phyloP scores from a whole-genome alignment of 2,888 invertebrate species.

The Drosophila limbata region DNA sequence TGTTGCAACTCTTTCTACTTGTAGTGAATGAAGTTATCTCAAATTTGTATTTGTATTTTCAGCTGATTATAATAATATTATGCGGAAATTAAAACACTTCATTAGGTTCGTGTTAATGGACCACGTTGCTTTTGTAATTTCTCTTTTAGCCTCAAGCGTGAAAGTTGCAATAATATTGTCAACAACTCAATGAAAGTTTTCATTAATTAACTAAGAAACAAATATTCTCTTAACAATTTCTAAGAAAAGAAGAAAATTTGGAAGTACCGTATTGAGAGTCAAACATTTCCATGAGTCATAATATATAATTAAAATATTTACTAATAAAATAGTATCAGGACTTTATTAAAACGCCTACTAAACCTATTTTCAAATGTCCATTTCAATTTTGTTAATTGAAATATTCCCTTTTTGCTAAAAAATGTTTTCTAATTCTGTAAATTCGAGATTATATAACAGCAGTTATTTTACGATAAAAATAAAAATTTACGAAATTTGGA shows the following conservation, averaged over 20 bases:
- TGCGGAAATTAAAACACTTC: slow-evolving; percentile 70
- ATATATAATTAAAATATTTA: no score
- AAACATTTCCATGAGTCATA: no score
- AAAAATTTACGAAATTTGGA: no score
- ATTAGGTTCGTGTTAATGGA: slow-evolving; percentile 69
- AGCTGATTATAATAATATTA: slow-evolving; percentile 59
- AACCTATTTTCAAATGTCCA: background rate
- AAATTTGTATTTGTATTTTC: slow-evolving; percentile 43
- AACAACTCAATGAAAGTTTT: slow-evolving; percentile 19
- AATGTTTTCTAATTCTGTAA: no score
- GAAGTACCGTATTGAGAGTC: no score
- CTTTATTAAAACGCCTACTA: no score
- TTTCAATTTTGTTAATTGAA: background rate
- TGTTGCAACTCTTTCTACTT: background rate
- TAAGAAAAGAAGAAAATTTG: no score
- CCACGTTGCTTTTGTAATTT: slow-evolving; percentile 15
- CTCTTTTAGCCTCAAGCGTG: slow-evolving; percentile 47
- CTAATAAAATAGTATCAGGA: no score
- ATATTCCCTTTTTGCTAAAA: no score
- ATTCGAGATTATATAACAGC: no score
- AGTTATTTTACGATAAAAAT: no score
- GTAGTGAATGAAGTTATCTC: slow-evolving; percentile 53
- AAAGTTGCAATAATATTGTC: slow-evolving; percentile 58
- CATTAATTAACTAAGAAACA: background rate
- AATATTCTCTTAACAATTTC: no score